Evolutionary conservation across 1,140 invertebrate genomes (phyloP).

Genomic region (Drosophila sp.): DNA sequence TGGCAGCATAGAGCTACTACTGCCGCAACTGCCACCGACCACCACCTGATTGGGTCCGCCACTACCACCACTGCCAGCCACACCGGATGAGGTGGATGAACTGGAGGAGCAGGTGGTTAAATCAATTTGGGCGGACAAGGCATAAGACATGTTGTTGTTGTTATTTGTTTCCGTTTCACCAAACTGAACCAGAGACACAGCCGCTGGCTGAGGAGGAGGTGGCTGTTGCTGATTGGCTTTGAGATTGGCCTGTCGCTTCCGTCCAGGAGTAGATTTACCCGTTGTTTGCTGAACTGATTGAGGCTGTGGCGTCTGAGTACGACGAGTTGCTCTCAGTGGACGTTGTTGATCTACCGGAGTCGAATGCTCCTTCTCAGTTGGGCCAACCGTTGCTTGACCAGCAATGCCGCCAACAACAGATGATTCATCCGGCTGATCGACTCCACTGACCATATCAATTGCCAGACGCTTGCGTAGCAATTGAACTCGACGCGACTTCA

Average conservation of each 20-base stretch:
- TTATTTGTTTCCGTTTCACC: conserved; percentile 43
- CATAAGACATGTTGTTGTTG: conserved; percentile 44
- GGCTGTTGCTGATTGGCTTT: conserved; percentile 31
- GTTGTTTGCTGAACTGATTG: conserved; percentile 19
- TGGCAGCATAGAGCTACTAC: conserved; percentile 66
- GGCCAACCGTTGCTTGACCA: conserved; percentile 3
- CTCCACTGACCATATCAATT: conserved; percentile 72
- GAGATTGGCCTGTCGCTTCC: conserved; percentile 58
- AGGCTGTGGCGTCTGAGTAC: conserved; percentile 34
- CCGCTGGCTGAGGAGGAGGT: conserved; percentile 20
- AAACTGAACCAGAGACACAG: conserved; percentile 24
- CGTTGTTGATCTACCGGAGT: conserved; percentile 44
- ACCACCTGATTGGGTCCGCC: conserved; percentile 42
- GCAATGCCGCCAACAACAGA: neutral
- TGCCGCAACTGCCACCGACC: conserved; percentile 17
- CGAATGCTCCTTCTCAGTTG: conserved; percentile 9
- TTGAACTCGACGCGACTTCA: conserved; percentile 70
- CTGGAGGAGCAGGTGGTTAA: conserved; percentile 78
- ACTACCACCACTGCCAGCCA: conserved; percentile 44
- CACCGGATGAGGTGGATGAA: conserved; percentile 58
- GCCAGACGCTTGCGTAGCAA: conserved; percentile 74
- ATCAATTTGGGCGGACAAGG: conserved; percentile 70
- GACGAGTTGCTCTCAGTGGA: conserved; percentile 53
- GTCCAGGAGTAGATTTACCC: conserved; percentile 49
- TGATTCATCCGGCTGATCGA: conserved; percentile 40